Conservation (phyloP, 2,888 invertebrate species). For the Dryobotodes eremita region DNA sequence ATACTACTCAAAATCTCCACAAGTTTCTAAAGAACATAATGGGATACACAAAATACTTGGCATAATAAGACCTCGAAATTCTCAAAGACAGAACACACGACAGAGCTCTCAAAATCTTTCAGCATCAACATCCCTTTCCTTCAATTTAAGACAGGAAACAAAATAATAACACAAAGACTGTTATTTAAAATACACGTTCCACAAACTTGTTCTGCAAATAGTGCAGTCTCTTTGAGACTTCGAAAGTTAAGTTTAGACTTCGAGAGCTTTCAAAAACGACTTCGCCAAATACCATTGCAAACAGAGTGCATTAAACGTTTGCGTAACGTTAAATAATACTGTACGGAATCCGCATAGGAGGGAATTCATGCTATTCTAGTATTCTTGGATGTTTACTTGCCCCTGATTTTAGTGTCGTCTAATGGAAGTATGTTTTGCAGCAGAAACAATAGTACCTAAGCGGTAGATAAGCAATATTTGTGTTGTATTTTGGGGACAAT, state of each 20-base stretch:
- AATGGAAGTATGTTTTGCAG: conserved; percentile 32
- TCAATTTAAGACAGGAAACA: conserved; percentile 36
- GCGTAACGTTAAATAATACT: conserved; percentile 48
- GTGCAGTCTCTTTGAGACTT: conserved; percentile 53
- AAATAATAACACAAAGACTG: conserved; percentile 46
- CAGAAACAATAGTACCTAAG: conserved; percentile 5
- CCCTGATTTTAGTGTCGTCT: conserved; percentile 13
- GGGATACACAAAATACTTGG: not conserved
- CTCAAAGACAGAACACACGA: conserved; percentile 14
- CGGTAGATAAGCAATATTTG: not conserved
- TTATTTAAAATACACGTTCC: conserved; percentile 43
- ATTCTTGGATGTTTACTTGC: conserved; percentile 31
- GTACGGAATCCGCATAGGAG: conserved; percentile 5
- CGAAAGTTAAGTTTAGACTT: conserved; percentile 51
- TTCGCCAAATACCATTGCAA: conserved; percentile 44
- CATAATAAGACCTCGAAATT: not conserved
- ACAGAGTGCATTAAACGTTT: conserved; percentile 48
- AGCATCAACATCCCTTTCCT: conserved; percentile 28
- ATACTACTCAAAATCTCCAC: not conserved
- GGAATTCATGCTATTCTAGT: conserved; percentile 28
- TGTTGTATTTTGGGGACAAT: not conserved
- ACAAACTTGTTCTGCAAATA: conserved; percentile 43
- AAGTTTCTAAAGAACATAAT: not conserved
- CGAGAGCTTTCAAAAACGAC: conserved; percentile 51
- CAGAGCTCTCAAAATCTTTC: conserved; percentile 23